Evolutionary conservation across 2,797 vertebrate genomes (phyloP), one percentile per base, ranked within the genome.

Genomic region (Ctenopoma kingsleyae): DNA sequence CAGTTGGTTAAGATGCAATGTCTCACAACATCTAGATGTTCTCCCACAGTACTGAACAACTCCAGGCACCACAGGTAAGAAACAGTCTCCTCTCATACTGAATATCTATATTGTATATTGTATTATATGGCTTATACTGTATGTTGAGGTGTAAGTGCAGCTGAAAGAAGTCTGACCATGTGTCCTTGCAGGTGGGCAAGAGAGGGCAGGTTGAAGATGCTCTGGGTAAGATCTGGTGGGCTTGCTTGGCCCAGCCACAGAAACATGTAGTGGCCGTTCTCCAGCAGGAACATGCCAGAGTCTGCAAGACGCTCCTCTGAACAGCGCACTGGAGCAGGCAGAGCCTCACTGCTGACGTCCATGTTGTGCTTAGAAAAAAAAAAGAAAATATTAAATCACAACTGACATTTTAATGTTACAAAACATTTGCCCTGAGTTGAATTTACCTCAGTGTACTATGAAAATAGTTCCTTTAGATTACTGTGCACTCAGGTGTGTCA

Each of bases 301-400:
- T 99, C 98, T 0, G 92, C 85, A 6, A 99, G 95, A 3, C 96
- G 96, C 25, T 98, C 95, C 88, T 97, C 96, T 0, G 97, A 98
- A 86, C 98, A 99, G 71, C 97, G 97, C 1, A 99, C 32, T 0
- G 97, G 94, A 0, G 86, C 27, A 0, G 97, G 97, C 1, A 93
- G n/a, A 0, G n/a, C 7, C 0, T 96, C 92, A 0, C 88, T 92
- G 57, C 82, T 87, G 2, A 92, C 23, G 1, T 97, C 97, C 77
- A 97, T 59, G 27, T 92, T 94, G 90, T 98, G 97, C 98, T 99
- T 30, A 30, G 1, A 50, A 8, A 41, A 32, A 1, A 30, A 10
- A n/a, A 53, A 9, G 7, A 32, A 8, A 8, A 32, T 3, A 32
- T 30, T 30, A 30, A 6, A 27, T 27, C 25, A 27, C 25, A 27